Evolutionary conservation across 2,113 vertebrate species (phyloP).

Genomic region (Campylomormyrus tamandua): DNA sequence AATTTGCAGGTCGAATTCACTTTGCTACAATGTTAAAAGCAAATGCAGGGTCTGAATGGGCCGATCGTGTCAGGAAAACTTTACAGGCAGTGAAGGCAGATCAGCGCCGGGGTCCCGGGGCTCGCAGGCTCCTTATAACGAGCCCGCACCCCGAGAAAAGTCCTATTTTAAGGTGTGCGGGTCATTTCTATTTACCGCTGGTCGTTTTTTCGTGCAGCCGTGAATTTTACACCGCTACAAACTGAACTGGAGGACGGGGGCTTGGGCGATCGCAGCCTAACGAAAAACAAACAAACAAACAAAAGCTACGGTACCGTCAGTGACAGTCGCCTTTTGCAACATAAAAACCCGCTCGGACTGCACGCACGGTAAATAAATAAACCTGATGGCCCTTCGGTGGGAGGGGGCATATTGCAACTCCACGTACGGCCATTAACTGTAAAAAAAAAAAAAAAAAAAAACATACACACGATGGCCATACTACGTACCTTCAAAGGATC

Average conservation of each 20-base stretch:
- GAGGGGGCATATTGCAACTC: neutral
- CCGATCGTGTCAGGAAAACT: neutral
- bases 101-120: neutral
- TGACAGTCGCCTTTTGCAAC: neutral
- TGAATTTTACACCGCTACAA: neutral
- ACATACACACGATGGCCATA: neutral
- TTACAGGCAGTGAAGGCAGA: neutral
- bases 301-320: neutral
- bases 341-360: neutral
- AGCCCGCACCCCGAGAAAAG: neutral
- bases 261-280: neutral
- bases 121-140: neutral
- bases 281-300: neutral
- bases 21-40: neutral
- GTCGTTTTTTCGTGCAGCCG: neutral
- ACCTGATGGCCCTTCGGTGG: neutral
- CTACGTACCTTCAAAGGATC: neutral
- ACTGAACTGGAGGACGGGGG: neutral
- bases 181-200: neutral
- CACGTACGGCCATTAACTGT: neutral
- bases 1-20: neutral
- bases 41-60: neutral
- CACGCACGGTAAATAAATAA: constrained; percentile 5
- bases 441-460: neutral
- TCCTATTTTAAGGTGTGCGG: neutral